A percentile compares a stretch with the other conserved stretches of the same genome.
Evolutionary conservation across 2,888 invertebrate genomes (phyloP).

Genomic region (Andrena flavipes): DNA sequence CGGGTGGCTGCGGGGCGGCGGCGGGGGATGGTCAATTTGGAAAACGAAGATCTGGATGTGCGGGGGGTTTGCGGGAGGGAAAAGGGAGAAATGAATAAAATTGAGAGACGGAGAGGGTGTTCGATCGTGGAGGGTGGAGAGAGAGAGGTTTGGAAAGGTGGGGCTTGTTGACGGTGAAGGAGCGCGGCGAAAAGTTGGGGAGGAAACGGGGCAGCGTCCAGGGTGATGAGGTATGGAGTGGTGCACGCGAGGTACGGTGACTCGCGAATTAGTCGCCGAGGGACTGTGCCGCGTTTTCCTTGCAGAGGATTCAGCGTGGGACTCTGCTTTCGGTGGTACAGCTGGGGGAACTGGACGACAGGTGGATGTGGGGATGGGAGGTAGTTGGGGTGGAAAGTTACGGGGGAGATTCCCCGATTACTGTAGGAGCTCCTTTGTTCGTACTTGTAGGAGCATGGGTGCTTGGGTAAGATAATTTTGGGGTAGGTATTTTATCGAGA

Average conservation of each 20-base stretch:
- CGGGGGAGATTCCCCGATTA: too few species aligned
- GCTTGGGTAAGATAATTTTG: too few species aligned
- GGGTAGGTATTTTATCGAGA: too few species aligned
- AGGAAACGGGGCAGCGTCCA: neutral
- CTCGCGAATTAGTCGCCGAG: neutral
- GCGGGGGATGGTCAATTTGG: neutral
- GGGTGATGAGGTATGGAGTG: neutral
- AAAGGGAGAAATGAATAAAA: slow-evolving; percentile 4
- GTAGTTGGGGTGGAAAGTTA: too few species aligned
- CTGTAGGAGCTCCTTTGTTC: too few species aligned
- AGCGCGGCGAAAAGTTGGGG: neutral
- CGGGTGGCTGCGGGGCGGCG: too few species aligned
- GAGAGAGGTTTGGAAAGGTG: neutral
- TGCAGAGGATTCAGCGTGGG: too few species aligned
- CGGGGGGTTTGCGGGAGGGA: neutral
- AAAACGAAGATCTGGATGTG: slow-evolving; percentile 1
- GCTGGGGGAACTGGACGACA: too few species aligned
- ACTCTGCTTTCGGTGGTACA: too few species aligned
- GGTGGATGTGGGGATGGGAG: too few species aligned
- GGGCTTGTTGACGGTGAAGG: neutral
- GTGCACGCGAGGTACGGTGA: neutral
- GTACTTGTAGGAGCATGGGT: too few species aligned
- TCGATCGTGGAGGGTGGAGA: neutral
- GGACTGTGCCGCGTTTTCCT: too few species aligned
- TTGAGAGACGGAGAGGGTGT: slow-evolving; percentile 12